Percentiles rank a stretch among this genome's conserved stretches.
These are phyloP conservation scores for Dolichoris vasculosae DNA, from an alignment of 1,140 invertebrate species.

Conservation along the genomic window DNA sequence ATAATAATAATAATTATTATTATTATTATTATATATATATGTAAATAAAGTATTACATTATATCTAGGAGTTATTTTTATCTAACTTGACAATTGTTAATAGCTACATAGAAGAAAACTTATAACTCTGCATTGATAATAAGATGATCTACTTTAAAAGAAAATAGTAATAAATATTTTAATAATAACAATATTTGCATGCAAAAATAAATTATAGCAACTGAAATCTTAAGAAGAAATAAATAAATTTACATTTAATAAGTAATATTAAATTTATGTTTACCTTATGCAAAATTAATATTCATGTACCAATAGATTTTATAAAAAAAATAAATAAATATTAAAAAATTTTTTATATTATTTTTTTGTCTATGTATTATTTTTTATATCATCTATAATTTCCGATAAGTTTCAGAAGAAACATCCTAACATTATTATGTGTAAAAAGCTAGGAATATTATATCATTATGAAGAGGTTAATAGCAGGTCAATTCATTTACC, in stretches of 20 bases:
- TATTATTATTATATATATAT: too few relatives aligned
- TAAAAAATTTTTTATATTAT: neutral
- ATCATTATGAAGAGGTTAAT: conserved; percentile 23
- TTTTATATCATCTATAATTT: neutral
- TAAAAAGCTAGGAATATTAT: neutral
- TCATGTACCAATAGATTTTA: too few relatives aligned
- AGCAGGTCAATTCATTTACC: conserved; percentile 12
- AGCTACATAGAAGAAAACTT: neutral
- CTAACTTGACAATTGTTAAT: neutral
- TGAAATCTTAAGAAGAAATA: neutral
- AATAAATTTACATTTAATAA: neutral
- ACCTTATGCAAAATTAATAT: neutral
- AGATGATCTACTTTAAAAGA: neutral
- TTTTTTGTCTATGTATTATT: neutral
- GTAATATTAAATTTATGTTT: neutral
- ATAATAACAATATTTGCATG: neutral
- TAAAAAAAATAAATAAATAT: neutral
- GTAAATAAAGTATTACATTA: neutral
- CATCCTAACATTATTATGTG: too few relatives aligned
- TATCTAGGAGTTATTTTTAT: neutral
- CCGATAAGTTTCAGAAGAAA: neutral
- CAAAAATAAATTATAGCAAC: neutral
- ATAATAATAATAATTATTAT: too few relatives aligned
- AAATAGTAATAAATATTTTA: neutral
- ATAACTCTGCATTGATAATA: neutral